Base-by-base conservation (phyloP, 2,113 vertebrate species). In the Callipepla squamata region DNA sequence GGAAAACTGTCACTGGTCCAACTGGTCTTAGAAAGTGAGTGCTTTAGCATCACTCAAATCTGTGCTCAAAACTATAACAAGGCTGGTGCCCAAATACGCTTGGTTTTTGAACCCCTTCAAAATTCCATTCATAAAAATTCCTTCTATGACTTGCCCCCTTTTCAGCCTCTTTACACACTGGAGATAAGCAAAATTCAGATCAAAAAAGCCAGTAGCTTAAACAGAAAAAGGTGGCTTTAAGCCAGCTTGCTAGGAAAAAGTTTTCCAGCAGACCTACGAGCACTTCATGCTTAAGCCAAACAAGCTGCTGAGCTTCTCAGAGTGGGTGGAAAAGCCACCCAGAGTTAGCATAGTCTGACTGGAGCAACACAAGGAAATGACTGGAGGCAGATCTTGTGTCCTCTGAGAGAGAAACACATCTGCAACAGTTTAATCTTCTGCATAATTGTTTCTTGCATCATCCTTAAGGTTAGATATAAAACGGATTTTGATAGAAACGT, bases 361-460 rank as follows among this genome's bases (percentile, higher is more conserved):
- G 36, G 90, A 78, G 66, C 21, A 81, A 32, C 0, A 0, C 12
- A 9, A 72, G 36, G 32, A 75, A 50, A 76, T 0, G 2, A 50
- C n/a, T 69, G 62, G 45, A 92, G 74, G 68, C 70, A 28, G n/a
- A 28, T 40, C 66, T 82, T 40, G 26, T 0, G 9, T 84, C 69
- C 77, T 90, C 19, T 26, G 26, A 84, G 38, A 9, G 26, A 70
- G 44, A 72, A 78, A 47, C 48, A 93, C 89, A 94, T 81, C 94
- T 92, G 74, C 57, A 94, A 86, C 48, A 38, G 44, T 59, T 94
- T 53, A 90, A 10, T 75, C 38, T 77, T 36, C 13, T 32, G 32
- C 83, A 34, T 45, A 76, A 77, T 44, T 57, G 18, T 36, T 73
- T 85, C 76, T 32, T 53, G 22, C 73, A 57, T 58, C 55, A 62